Evolutionary conservation across 2,113 vertebrate genomes (phyloP).

Genomic region (Istiophorus platypterus): DNA sequence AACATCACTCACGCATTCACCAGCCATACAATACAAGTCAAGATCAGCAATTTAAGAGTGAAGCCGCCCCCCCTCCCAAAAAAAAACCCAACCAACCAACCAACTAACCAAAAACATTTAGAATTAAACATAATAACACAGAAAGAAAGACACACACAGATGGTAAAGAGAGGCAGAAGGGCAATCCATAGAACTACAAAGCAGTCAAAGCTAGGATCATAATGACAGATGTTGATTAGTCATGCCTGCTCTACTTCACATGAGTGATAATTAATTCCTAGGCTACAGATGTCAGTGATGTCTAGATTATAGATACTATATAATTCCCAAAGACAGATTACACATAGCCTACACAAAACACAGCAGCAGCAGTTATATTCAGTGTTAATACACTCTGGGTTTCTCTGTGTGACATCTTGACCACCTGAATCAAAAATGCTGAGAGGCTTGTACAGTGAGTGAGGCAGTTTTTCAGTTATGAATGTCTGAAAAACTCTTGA

Average conservation of each 20-base stretch:
- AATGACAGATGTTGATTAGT: slow-evolving; percentile 81
- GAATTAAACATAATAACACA: slow-evolving; percentile 17
- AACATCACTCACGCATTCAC: slow-evolving; percentile 33
- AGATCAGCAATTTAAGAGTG: slow-evolving; percentile 34
- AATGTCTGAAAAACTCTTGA: slow-evolving; percentile 60
- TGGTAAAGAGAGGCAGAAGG: slow-evolving; percentile 58
- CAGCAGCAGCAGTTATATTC: slow-evolving; percentile 73
- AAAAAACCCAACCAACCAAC: not conserved
- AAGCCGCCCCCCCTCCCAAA: too few species aligned
- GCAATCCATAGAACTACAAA: slow-evolving; percentile 65
- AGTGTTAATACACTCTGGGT: slow-evolving; percentile 66
- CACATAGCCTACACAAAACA: slow-evolving; percentile 80
- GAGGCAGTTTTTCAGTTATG: slow-evolving; percentile 37
- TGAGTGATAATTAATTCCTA: slow-evolving; percentile 81
- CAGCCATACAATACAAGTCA: slow-evolving; percentile 42
- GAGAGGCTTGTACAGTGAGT: slow-evolving; percentile 55
- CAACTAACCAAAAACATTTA: not conserved
- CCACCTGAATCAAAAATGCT: slow-evolving; percentile 55
- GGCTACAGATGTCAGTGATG: slow-evolving; percentile 77
- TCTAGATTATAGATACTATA: slow-evolving; percentile 82
- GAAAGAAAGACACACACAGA: slow-evolving; percentile 36
- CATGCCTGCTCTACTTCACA: slow-evolving; percentile 84
- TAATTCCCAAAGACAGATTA: slow-evolving; percentile 76
- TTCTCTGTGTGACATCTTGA: slow-evolving; percentile 69
- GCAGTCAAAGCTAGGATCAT: slow-evolving; percentile 70